A percentile compares a stretch with the other conserved stretches of the same genome.
phyloP scores from a whole-genome alignment of 2,113 vertebrate species.

The Hemicordylus capensis region DNA sequence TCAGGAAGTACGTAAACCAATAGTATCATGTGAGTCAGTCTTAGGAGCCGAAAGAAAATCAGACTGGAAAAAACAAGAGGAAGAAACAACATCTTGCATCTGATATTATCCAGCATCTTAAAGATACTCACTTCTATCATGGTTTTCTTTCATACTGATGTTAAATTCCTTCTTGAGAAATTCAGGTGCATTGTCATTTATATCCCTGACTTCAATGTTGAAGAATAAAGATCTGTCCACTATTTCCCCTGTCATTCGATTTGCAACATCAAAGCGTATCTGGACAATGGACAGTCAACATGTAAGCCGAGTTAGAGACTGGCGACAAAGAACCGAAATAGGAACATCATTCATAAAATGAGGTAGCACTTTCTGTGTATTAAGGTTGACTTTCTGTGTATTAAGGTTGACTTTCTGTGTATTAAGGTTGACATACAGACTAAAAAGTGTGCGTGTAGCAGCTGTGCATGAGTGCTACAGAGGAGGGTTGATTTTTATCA shows the following conservation, averaged over 20 bases:
- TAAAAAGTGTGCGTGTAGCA: too few relatives aligned
- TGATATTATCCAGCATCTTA: background rate
- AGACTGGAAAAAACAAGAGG: background rate
- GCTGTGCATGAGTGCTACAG: too few relatives aligned
- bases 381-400: too few relatives aligned
- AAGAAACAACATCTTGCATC: background rate
- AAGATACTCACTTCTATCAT: constrained; percentile 25
- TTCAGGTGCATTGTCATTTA: constrained; percentile 81
- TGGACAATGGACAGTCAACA: constrained; percentile 33
- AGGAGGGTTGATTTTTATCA: too few relatives aligned
- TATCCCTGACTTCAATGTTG: constrained; percentile 76
- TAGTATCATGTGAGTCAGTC: background rate
- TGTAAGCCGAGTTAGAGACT: background rate
- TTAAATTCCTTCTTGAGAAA: constrained; percentile 58
- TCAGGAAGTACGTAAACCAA: too few relatives aligned
- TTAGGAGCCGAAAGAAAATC: background rate
- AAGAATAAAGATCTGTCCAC: constrained; percentile 79
- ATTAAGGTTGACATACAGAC: too few relatives aligned
- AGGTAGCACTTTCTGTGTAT: too few relatives aligned
- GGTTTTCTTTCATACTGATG: constrained; percentile 66
- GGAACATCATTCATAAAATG: background rate
- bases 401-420: too few relatives aligned
- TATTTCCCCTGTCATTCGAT: accelerated
- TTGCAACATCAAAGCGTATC: constrained; percentile 76
- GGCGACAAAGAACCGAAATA: background rate